phyloP scores from a whole-genome alignment of 2,888 invertebrate genomes.

The Eilema griseolum region DNA sequence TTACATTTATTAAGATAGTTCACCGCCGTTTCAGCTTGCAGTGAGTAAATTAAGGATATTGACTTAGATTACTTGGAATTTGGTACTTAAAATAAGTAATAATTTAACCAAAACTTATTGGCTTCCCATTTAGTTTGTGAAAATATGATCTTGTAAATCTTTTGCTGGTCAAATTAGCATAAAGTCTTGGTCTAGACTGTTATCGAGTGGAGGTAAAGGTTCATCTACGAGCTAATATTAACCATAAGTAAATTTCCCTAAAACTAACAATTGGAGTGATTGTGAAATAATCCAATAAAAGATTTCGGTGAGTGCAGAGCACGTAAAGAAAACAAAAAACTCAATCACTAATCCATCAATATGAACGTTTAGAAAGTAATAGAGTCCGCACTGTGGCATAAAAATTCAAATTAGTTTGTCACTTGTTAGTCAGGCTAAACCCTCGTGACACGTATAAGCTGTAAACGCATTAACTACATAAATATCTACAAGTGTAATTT shows the following conservation, averaged over 20 bases:
- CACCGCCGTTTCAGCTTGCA: too few species aligned
- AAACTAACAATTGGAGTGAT: background rate
- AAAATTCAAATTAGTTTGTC: background rate
- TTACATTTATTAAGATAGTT: background rate
- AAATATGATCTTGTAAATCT: too few species aligned
- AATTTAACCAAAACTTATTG: background rate
- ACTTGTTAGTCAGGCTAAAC: background rate
- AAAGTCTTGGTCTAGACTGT: background rate
- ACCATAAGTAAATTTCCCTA: too few species aligned
- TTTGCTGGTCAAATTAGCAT: too few species aligned
- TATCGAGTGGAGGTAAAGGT: background rate
- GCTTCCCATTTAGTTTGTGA: too few species aligned
- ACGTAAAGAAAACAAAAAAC: background rate
- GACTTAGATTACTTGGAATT: background rate
- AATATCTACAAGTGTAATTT: conserved; percentile 33
- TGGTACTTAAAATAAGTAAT: background rate
- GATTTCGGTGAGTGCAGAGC: too few species aligned
- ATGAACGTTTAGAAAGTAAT: background rate
- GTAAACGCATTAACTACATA: conserved; percentile 31
- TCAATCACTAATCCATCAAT: background rate
- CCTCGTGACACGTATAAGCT: conserved; percentile 5
- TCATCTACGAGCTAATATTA: background rate
- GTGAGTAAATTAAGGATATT: too few species aligned
- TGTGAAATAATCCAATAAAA: background rate
- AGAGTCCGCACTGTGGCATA: background rate